Evolutionary conservation across 92 coral and sea anemone genomes (phyloP).

Genomic region (Bergia sp.): DNA sequence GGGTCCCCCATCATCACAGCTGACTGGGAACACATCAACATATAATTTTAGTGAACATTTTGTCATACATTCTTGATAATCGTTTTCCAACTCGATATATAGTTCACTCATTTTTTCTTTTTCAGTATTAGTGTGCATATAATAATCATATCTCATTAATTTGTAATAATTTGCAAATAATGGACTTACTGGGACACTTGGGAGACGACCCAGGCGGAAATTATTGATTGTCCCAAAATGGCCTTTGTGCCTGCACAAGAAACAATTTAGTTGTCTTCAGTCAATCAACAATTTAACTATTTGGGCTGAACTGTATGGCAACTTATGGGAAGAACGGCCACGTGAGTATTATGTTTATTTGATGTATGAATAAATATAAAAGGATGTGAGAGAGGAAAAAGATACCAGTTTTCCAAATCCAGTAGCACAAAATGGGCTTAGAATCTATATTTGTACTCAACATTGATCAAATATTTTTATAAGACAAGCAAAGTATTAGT

Average conservation of each 20-base stretch:
- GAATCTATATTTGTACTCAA: not conserved
- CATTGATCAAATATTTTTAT: not conserved
- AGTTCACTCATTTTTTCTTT: too few relatives aligned
- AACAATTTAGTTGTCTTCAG: not conserved
- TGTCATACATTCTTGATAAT: too few relatives aligned
- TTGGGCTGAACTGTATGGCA: too few relatives aligned
- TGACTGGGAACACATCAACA: too few relatives aligned
- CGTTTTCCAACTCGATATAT: too few relatives aligned
- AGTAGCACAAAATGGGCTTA: not conserved
- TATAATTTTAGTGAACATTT: too few relatives aligned
- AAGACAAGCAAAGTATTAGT: too few relatives aligned
- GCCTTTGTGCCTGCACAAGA: slow-evolving; percentile 91
- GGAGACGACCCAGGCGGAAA: slow-evolving; percentile 95
- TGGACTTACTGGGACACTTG: slow-evolving; percentile 95
- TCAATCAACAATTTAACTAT: too few relatives aligned
- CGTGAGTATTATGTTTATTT: too few relatives aligned
- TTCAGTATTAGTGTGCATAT: not conserved
- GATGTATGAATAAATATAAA: too few relatives aligned
- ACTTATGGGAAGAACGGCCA: too few relatives aligned
- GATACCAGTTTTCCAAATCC: not conserved
- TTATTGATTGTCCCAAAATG: slow-evolving; percentile 99
- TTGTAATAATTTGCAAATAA: not conserved
- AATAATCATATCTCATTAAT: not conserved
- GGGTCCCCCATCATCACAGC: too few relatives aligned
- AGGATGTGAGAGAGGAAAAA: not conserved